A percentile compares a stretch with the other conserved stretches of the same genome.
Evolutionary conservation across 92 coral and sea anemone species (phyloP).

Genomic region (Meandrina meandrites): DNA sequence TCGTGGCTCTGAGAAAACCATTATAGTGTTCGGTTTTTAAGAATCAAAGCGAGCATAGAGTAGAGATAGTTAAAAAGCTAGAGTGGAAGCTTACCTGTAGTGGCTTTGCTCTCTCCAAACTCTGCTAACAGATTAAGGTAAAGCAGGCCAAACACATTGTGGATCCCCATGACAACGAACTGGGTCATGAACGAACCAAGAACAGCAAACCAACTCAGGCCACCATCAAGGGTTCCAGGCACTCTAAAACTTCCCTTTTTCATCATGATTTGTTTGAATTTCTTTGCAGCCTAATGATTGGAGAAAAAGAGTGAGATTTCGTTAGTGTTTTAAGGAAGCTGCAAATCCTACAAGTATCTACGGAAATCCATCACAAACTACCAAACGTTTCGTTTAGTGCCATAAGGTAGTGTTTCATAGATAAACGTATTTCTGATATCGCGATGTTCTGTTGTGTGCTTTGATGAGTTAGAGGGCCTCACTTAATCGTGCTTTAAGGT

Average conservation of each 20-base stretch:
- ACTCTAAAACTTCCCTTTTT: conserved; percentile 7
- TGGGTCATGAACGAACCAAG: conserved; percentile 73
- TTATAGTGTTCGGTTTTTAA: no score
- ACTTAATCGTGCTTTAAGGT: neutral
- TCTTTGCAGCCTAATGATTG: neutral
- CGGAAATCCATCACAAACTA: neutral
- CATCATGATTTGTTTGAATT: neutral
- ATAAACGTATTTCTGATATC: no score
- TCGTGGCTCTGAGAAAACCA: no score
- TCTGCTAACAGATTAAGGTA: conserved; percentile 75
- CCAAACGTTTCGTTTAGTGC: neutral
- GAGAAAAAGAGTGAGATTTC: neutral
- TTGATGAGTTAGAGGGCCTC: neutral
- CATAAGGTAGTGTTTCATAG: no score
- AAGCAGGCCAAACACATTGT: conserved; percentile 74
- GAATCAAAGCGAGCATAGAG: no score
- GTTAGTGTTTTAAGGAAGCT: neutral
- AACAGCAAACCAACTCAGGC: conserved; percentile 84
- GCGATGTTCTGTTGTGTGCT: no score
- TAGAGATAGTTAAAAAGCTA: no score
- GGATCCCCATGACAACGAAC: conserved; percentile 72
- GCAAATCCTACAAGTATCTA: neutral
- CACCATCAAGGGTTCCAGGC: conserved; percentile 73
- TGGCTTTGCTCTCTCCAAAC: conserved; percentile 74
- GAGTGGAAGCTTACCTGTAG: conserved; percentile 53